Conservation (phyloP, 1,140 invertebrate species). For the Tetramorium simillimum region DNA sequence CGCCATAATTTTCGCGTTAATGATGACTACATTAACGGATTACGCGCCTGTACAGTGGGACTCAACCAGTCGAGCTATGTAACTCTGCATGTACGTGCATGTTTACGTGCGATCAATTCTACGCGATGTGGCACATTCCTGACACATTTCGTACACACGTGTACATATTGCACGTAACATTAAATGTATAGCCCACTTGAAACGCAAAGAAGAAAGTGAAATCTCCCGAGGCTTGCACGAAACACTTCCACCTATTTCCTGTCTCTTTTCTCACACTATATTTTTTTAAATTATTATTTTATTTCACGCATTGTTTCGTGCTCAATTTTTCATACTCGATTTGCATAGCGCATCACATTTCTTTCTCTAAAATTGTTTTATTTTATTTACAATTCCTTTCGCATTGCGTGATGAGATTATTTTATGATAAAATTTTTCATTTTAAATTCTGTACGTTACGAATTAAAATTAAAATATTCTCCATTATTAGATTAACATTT, state of each 20-base stretch:
- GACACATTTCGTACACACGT: neutral
- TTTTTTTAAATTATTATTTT: neutral
- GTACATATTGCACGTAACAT: neutral
- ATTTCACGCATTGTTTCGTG: neutral
- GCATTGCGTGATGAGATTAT: neutral
- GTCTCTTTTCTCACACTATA: neutral
- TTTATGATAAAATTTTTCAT: neutral
- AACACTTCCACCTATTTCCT: neutral
- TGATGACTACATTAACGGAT: conserved; percentile 57
- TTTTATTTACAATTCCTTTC: neutral
- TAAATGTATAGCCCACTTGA: neutral
- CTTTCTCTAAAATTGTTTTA: neutral
- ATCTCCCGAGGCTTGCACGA: neutral
- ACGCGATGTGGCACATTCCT: conserved; percentile 26
- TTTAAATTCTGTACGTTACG: neutral
- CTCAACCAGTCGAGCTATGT: neutral
- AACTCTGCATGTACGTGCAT: conserved; percentile 2
- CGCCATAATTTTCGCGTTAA: conserved; percentile 55
- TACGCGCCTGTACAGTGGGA: conserved; percentile 34
- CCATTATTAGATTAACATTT: neutral
- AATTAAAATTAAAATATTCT: neutral
- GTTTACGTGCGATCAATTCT: conserved; percentile 43
- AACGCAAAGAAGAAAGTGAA: neutral
- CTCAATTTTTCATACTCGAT: neutral
- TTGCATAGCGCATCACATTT: neutral